Evolutionary conservation across 2,797 vertebrate species (phyloP).

Genomic region (Tapirus indicus): DNA sequence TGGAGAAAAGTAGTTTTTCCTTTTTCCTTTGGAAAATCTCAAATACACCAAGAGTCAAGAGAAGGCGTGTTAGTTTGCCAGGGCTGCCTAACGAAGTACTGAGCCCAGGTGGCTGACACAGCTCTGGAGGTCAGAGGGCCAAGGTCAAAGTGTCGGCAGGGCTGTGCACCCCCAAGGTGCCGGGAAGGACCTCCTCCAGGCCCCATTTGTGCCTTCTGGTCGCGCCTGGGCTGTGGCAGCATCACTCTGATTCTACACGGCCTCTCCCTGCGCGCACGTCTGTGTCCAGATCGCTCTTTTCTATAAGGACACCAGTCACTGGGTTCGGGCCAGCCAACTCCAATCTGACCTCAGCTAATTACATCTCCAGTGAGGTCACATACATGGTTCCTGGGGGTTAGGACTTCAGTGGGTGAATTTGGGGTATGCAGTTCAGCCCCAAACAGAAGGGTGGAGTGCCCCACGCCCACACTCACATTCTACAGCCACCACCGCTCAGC

Average conservation of each 20-base stretch:
- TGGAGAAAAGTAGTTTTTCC: background rate
- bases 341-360: background rate
- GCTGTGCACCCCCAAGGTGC: background rate
- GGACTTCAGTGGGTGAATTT: no score
- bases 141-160: background rate
- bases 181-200: background rate
- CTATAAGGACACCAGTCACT: background rate
- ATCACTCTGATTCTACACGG: background rate
- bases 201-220: background rate
- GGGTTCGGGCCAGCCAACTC: background rate
- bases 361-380: background rate
- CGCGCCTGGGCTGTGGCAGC: no score
- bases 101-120: no score
- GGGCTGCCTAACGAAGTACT: background rate
- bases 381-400: background rate
- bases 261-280: background rate
- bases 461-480: background rate
- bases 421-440: no score
- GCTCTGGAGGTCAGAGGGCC: background rate
- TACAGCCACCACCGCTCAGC: accelerated
- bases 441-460: background rate
- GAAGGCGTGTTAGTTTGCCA: background rate
- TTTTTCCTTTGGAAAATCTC: background rate
- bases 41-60: background rate
- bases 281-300: background rate